These are phyloP conservation scores for Montipora capricornis DNA, from an alignment of 64 coral and sea anemone genomes.

Conservation along the genomic window DNA sequence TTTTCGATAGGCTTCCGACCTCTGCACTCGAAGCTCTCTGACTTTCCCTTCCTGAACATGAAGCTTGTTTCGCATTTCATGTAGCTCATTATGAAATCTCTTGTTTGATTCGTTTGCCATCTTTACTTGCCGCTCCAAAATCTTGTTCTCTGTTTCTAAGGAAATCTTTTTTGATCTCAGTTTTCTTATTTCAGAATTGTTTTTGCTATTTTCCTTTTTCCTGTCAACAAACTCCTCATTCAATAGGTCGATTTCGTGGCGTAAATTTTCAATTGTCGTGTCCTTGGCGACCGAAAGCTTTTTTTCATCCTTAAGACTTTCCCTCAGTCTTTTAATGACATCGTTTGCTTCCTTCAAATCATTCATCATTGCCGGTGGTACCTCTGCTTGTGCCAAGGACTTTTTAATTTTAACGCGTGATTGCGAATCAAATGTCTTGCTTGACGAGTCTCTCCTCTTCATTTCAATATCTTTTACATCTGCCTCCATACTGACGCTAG, in stretches of 20 bases:
- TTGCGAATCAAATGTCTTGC: background rate
- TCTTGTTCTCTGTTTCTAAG: conserved; percentile 79
- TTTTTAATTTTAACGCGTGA: background rate
- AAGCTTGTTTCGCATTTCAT: conserved; percentile 74
- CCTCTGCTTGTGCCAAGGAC: background rate
- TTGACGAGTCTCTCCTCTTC: background rate
- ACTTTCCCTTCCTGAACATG: conserved; percentile 69
- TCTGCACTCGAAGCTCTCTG: conserved; percentile 66
- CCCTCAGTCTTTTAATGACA: conserved; percentile 31
- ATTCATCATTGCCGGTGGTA: background rate
- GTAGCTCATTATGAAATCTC: conserved; percentile 60
- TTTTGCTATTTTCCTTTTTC: conserved; percentile 44
- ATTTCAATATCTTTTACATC: background rate
- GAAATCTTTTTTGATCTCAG: conserved; percentile 54
- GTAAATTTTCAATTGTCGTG: conserved; percentile 72
- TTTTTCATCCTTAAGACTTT: conserved; percentile 65
- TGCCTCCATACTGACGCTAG: background rate
- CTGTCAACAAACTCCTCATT: conserved; percentile 72
- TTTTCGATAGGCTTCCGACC: conserved; percentile 35
- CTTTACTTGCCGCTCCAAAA: conserved; percentile 76
- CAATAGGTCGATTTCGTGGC: conserved; percentile 67
- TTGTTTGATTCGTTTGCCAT: conserved; percentile 89
- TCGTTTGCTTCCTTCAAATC: conserved; percentile 61
- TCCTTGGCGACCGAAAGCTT: conserved; percentile 66
- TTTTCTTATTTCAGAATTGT: conserved; percentile 44